These are phyloP conservation scores for Drosophila paranaensis DNA, from an alignment of 2,888 invertebrate species.

Conservation along the genomic window DNA sequence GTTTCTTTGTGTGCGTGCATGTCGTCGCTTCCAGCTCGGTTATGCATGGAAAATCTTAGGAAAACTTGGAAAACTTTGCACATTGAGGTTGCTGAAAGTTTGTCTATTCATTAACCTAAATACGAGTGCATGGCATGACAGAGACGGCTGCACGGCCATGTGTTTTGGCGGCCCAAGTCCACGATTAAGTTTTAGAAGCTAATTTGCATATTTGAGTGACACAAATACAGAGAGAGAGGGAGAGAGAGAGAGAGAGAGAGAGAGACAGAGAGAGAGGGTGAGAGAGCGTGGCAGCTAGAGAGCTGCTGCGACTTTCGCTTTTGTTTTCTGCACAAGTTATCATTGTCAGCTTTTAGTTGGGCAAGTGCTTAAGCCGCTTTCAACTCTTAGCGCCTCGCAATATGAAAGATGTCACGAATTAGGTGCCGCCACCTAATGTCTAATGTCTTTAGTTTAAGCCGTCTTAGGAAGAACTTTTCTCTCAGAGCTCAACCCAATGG, in stretches of 20 bases:
- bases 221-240: constrained; percentile 2
- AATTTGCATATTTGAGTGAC: constrained; percentile 78
- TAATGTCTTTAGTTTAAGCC: constrained; percentile 33
- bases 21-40: constrained; percentile 29
- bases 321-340: constrained; percentile 46
- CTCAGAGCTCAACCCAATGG: neutral
- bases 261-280: neutral
- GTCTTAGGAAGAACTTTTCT: constrained; percentile 12
- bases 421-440: constrained; percentile 21
- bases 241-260: neutral
- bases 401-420: constrained; percentile 51
- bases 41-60: constrained; percentile 27
- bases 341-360: constrained; percentile 50
- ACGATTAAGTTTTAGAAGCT: constrained; percentile 72
- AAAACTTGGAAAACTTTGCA: constrained; percentile 62
- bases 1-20: neutral
- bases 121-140: constrained; percentile 43
- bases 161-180: constrained; percentile 33
- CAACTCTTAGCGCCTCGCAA: constrained; percentile 30
- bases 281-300: neutral
- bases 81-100: constrained; percentile 78
- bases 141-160: neutral
- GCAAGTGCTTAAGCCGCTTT: constrained; percentile 34
- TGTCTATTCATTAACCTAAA: constrained; percentile 79
- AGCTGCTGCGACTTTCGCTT: constrained; percentile 48